Conservation (phyloP, 2,113 vertebrate species). For the Arizona elegans region DNA sequence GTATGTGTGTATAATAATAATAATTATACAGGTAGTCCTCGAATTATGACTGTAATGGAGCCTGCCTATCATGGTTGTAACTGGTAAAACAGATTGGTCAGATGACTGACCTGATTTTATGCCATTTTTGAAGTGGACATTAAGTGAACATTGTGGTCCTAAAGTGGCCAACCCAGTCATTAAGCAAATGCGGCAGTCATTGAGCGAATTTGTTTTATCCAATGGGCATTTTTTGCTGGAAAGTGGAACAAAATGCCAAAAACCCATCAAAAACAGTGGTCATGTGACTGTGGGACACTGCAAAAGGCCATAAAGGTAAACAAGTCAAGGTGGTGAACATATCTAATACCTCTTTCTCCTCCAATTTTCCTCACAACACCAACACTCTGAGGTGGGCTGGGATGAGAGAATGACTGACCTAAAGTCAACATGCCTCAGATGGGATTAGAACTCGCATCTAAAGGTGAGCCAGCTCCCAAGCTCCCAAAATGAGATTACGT, state of each 20-base stretch:
- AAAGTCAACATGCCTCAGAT: too few species aligned
- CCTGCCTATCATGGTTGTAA: neutral
- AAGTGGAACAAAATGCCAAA: neutral
- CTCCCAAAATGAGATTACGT: too few species aligned
- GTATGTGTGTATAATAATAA: neutral
- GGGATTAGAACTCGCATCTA: too few species aligned
- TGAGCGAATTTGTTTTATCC: neutral
- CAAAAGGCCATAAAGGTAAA: neutral
- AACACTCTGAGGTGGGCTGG: too few species aligned
- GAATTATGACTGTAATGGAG: neutral
- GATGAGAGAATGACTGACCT: too few species aligned
- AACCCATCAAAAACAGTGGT: neutral
- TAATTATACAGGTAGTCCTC: neutral
- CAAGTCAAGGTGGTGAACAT: too few species aligned
- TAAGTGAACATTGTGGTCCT: neutral
- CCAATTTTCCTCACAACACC: too few species aligned
- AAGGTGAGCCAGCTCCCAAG: too few species aligned
- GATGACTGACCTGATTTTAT: neutral
- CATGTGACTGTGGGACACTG: neutral
- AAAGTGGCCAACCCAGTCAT: neutral
- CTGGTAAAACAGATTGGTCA: neutral
- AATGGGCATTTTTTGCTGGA: neutral
- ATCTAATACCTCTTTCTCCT: too few species aligned
- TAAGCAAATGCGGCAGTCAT: neutral
- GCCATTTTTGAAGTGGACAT: neutral